Evolutionary conservation across 1,140 invertebrate genomes (phyloP), one percentile per base, ranked within the genome.

Genomic region (Hyles euphorbiae): DNA sequence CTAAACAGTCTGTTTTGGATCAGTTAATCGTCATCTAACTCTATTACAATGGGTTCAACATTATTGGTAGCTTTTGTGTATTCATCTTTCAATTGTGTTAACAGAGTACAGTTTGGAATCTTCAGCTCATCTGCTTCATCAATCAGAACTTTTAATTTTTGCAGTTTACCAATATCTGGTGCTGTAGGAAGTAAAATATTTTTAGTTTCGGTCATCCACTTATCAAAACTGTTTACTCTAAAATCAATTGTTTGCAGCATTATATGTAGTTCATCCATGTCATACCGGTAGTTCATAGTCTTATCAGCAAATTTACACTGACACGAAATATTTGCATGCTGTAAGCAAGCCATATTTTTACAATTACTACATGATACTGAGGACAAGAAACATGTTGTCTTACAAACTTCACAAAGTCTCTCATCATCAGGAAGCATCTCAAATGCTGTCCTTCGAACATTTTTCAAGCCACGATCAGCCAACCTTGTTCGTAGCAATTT

Each of bases 361-460:
- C 92, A 93, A 81, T 96, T 97, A 43, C 91, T 90, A 73, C 98
- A 99, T 51, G 95, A 95, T 44, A 99, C 93, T 8, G 97, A 98
- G 8, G 98, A 99, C 12, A 99, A 88, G 85, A 99, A 99, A 80
- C 97, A 98, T 33, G 98, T 99, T 3, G 98, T 99, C 88, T 99
- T 99, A 89, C 98, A 99, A 61, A 94, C 91, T 80, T 96, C 94
- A 88, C 98, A 99, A 70, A 98, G 94, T 58, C 98, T 91, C 79
- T 98, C 97, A 90, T 99, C 98, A 90, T 99, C 98, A 40, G 95
- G 95, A 10, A 99, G 89, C 56, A 98, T 87, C 88, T 99, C 98
- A 91, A 99, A 99, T 50, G 95, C 94, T 77, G 97, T 96, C 55
- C 96, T 91, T 76, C 96, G 94, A 2, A 96, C 94, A 79, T 95